Evolutionary conservation across 2,797 vertebrate species (phyloP).

Genomic region (Trachops cirrhosus): DNA sequence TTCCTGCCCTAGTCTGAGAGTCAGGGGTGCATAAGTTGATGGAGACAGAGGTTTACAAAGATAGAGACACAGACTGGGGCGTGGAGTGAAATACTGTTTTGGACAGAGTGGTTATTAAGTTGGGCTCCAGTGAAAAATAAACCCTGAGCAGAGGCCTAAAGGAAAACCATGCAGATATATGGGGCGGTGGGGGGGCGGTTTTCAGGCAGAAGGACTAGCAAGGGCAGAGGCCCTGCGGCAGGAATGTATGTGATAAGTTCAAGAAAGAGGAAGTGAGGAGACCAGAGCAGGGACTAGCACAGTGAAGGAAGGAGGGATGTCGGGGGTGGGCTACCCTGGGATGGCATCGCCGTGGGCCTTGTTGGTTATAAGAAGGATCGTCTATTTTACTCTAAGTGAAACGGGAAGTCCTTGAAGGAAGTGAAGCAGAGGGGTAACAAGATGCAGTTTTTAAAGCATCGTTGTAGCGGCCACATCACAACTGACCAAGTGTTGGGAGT

Average conservation of each 20-base stretch:
- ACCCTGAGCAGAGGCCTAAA: neutral
- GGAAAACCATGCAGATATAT: neutral
- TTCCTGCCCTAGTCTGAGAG: neutral
- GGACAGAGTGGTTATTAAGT: neutral
- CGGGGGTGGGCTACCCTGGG: rapidly evolving
- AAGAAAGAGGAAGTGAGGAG: neutral
- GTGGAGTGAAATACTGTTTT: neutral
- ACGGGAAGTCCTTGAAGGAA: neutral
- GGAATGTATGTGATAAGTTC: neutral
- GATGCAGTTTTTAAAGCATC: neutral
- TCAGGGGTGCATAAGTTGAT: neutral
- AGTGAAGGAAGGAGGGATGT: rapidly evolving
- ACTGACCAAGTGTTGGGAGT: rapidly evolving
- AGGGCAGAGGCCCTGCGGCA: neutral
- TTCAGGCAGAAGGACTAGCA: neutral
- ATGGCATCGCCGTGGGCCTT: rapidly evolving
- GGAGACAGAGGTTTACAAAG: neutral
- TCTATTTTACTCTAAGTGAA: neutral
- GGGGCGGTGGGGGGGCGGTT: neutral
- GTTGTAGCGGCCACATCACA: neutral
- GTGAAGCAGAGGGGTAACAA: neutral
- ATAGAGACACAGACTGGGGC: neutral
- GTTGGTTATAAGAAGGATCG: neutral
- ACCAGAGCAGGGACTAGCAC: neutral
- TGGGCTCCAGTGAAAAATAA: neutral